Conservation (phyloP, 92 coral and sea anemone genomes). For the Isaurus tuberculatus region DNA sequence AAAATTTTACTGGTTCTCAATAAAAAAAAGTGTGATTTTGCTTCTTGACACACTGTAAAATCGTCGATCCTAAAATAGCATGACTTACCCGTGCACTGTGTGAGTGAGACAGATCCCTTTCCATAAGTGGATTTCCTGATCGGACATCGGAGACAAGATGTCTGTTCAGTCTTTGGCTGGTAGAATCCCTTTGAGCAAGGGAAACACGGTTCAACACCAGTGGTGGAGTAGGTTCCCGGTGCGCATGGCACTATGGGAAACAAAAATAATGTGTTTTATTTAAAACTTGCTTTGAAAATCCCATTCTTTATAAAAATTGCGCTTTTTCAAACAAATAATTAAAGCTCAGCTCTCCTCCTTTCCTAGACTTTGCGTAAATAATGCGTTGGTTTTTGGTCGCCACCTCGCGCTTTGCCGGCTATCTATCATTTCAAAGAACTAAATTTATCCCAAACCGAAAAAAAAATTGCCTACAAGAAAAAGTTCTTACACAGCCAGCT, state of each 20-base stretch:
- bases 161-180: slow-evolving; percentile 69
- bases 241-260: slow-evolving; percentile 87
- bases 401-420: no score
- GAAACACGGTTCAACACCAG: slow-evolving; percentile 95
- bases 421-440: no score
- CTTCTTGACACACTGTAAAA: no score
- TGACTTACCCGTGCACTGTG: slow-evolving; percentile 84
- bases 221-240: slow-evolving; percentile 85
- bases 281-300: no score
- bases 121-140: slow-evolving; percentile 79
- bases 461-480: no score
- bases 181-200: slow-evolving; percentile 85
- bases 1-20: no score
- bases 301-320: neutral
- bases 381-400: no score
- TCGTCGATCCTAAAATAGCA: neutral
- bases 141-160: slow-evolving; percentile 71
- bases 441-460: no score
- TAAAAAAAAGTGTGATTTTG: no score
- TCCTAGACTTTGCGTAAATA: no score
- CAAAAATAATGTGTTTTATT: neutral
- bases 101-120: slow-evolving; percentile 70
- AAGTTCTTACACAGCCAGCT: no score
- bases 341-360: neutral
- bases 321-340: neutral